A percentile compares a stretch with the other conserved stretches of the same genome.
Conservation (phyloP, 30 jellyfish, hydroid and myxozoan genomes). For the Haliclystus octoradiatus region DNA sequence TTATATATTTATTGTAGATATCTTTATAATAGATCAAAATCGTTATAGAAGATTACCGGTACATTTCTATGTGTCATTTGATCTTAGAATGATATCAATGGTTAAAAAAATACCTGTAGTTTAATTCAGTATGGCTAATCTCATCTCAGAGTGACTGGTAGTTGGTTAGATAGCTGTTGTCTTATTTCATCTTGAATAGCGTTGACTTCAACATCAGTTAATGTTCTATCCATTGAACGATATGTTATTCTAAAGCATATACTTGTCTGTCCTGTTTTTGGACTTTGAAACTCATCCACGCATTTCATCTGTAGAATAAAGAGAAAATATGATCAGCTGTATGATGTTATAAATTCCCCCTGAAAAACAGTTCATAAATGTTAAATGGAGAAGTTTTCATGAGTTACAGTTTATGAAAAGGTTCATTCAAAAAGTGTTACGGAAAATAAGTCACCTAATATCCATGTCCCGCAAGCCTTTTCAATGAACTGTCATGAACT, state of each 20-base stretch:
- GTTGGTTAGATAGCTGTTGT: conserved; percentile 19
- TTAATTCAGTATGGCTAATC: not conserved
- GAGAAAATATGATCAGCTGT: not conserved
- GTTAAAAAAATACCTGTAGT: too few relatives aligned
- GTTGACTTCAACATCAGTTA: conserved; percentile 86
- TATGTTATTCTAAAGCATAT: conserved; percentile 88
- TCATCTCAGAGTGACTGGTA: conserved; percentile 59
- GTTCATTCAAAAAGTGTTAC: too few relatives aligned
- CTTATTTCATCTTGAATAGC: conserved; percentile 65
- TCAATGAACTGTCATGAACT: too few relatives aligned
- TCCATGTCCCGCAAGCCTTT: too few relatives aligned
- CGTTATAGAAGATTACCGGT: too few relatives aligned
- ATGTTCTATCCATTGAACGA: conserved; percentile 94
- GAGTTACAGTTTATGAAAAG: not conserved
- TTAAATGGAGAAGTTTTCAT: not conserved
- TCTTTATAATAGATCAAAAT: too few relatives aligned
- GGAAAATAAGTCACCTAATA: too few relatives aligned
- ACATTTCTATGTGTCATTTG: too few relatives aligned
- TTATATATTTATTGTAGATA: too few relatives aligned
- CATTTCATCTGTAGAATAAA: conserved; percentile 45
- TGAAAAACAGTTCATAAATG: not conserved
- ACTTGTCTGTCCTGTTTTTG: conserved; percentile 56
- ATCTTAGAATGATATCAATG: too few relatives aligned
- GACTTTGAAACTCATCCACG: conserved; percentile 75
- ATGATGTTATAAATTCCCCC: not conserved